Evolutionary conservation across 2,888 invertebrate species (phyloP).

Genomic region (Caenorhabditis sulstoni): DNA sequence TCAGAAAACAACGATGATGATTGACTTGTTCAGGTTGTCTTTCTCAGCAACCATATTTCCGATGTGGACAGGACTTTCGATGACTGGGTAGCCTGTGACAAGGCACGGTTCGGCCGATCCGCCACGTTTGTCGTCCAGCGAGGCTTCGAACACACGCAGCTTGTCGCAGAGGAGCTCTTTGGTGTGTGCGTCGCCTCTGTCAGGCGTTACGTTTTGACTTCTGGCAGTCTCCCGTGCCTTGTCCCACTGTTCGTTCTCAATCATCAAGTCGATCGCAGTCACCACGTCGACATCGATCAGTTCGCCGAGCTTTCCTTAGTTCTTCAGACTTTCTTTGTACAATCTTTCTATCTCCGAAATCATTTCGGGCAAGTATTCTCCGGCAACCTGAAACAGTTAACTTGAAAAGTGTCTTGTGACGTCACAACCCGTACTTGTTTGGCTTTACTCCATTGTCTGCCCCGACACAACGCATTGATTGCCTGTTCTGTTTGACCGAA

Average conservation of each 20-base stretch:
- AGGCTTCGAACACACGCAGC: slow-evolving; percentile 89
- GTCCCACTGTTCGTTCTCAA: slow-evolving; percentile 90
- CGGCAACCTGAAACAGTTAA: slow-evolving; percentile 84
- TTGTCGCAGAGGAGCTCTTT: slow-evolving; percentile 88
- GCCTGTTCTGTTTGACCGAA: slow-evolving; percentile 89
- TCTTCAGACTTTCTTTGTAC: slow-evolving; percentile 85
- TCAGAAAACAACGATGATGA: slow-evolving; percentile 8
- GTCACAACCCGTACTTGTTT: slow-evolving; percentile 83
- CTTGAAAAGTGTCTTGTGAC: too few relatives aligned
- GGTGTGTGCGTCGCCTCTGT: slow-evolving; percentile 88
- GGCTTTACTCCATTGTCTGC: slow-evolving; percentile 90
- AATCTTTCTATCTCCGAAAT: slow-evolving; percentile 86
- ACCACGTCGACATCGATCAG: slow-evolving; percentile 89
- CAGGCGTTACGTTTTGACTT: slow-evolving; percentile 83
- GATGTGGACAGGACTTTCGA: slow-evolving; percentile 79
- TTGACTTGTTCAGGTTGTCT: slow-evolving; percentile 82
- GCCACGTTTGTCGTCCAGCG: slow-evolving; percentile 83
- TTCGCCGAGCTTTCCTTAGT: slow-evolving; percentile 78
- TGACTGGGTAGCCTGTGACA: slow-evolving; percentile 90
- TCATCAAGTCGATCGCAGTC: slow-evolving; percentile 88
- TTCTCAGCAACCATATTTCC: slow-evolving; percentile 81
- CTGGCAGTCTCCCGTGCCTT: slow-evolving; percentile 89
- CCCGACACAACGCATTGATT: slow-evolving; percentile 88
- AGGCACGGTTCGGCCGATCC: slow-evolving; percentile 87
- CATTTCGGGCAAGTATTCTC: slow-evolving; percentile 89